phyloP scores from a whole-genome alignment of 2,113 vertebrate genomes.

The Rostratula benghalensis region DNA sequence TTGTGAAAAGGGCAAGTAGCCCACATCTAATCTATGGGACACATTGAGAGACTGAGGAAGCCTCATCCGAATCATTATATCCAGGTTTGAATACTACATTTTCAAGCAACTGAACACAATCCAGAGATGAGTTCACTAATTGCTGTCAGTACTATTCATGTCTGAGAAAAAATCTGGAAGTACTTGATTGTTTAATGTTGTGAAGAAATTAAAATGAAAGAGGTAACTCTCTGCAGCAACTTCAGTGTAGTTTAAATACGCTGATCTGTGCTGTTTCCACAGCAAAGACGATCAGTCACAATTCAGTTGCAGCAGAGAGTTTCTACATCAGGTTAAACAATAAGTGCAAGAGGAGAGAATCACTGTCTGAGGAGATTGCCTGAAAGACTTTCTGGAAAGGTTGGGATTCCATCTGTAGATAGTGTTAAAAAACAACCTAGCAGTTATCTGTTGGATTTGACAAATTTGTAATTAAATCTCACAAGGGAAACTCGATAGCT shows the following conservation, averaged over 20 bases:
- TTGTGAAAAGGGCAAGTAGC: background rate
- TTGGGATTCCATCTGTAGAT: background rate
- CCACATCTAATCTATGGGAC: background rate
- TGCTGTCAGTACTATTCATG: background rate
- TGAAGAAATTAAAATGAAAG: background rate
- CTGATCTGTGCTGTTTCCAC: background rate
- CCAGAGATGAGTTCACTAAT: background rate
- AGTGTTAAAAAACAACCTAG: background rate
- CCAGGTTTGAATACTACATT: background rate
- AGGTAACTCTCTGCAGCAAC: background rate
- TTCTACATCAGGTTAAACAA: background rate
- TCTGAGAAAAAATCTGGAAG: background rate
- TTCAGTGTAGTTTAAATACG: background rate
- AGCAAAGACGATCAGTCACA: background rate
- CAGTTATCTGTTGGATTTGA: background rate
- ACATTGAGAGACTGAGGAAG: background rate
- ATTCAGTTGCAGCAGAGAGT: background rate
- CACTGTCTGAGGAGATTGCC: background rate
- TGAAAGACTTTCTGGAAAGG: background rate
- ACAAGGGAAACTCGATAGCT: background rate
- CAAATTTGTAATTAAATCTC: background rate
- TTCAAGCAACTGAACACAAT: background rate
- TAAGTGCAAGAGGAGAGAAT: background rate
- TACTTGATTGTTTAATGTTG: background rate
- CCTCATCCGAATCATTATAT: background rate